Base-by-base conservation (phyloP, 2,113 vertebrate genomes). In the Notothenia rossii region DNA sequence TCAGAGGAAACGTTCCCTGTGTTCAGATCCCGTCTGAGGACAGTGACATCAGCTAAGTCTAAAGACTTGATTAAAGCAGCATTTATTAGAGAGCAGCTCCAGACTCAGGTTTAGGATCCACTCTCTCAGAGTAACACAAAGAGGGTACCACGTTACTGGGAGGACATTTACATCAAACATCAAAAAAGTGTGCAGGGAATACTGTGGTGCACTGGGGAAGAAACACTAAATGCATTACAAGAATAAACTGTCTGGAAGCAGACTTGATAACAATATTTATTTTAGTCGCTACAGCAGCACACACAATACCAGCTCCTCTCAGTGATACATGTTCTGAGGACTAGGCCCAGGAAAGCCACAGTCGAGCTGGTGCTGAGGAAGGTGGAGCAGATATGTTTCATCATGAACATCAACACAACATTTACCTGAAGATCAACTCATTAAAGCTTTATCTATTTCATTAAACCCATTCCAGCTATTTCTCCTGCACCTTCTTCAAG, bases 1-100 rank as follows among this genome's bases (percentile, higher is more conserved):
- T 70, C 13, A 46, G 17, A 69, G 25, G 25, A 68, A 60, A 36
- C 36, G 9, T 18, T 36, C 17, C 59, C 25, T 64, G 7, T 53
- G 60, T 81, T 66, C 61, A 75, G 65, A 3, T 70, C 17, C 8
- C 13, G 46, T 64, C 40, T 56, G 45, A 43, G 56, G 40, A 60
- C 1, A 1, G 22, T 36, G 67, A 18, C 18, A 67, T 68, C 61
- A 43, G 56, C 50, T 56, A 33, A 15, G 61, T 67, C 48, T 51
- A n/a, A 12, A 49, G 53, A 70, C 53, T 45, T 1, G 15, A 48
- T 50, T 7, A 29, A 45, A 53, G 14, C 33, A 49, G 48, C 12
- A 29, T 64, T 33, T 73, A 72, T 29, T 40, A 13, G 13, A 55
- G n/a, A 49, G 36, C 60, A 33, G 9, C 68, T 22, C 9, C 1